A percentile compares a stretch with the other conserved stretches of the same genome.
phyloP scores from a whole-genome alignment of 2,888 invertebrate genomes.

The Tetranychus truncatus region DNA sequence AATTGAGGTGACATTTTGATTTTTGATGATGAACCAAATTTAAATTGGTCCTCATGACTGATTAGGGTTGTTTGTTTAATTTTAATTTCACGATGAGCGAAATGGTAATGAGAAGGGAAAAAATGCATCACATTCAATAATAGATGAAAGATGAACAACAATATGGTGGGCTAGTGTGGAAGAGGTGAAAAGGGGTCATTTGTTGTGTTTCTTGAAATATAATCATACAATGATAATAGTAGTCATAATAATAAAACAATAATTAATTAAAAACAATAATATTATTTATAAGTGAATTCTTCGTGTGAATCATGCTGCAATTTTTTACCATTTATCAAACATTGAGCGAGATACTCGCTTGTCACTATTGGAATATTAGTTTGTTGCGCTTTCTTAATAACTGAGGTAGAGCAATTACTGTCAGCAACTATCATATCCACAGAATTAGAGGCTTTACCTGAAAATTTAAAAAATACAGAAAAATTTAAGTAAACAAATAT shows the following conservation, averaged over 20 bases:
- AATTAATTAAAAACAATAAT: not conserved
- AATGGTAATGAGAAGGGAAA: no score
- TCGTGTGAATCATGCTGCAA: conserved; percentile 32
- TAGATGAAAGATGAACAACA: no score
- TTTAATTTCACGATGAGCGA: no score
- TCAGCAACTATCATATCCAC: conserved; percentile 42
- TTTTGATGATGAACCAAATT: no score
- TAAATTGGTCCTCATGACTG: no score
- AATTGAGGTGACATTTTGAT: no score
- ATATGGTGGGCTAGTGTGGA: no score
- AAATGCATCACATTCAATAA: no score
- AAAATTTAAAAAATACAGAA: conserved; percentile 8
- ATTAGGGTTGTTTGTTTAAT: no score
- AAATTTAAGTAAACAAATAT: conserved; percentile 2
- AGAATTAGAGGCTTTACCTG: conserved; percentile 17
- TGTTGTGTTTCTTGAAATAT: no score
- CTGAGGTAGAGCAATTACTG: conserved; percentile 42
- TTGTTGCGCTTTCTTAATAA: conserved; percentile 39
- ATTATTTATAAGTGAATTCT: not conserved
- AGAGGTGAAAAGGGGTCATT: no score
- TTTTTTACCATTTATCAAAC: conserved; percentile 44
- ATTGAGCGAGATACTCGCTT: conserved; percentile 50
- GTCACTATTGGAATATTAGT: conserved; percentile 46
- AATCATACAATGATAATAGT: not conserved
- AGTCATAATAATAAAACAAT: not conserved